Conservation (phyloP, 2,113 vertebrate genomes). For the Anolis carolinensis region DNA sequence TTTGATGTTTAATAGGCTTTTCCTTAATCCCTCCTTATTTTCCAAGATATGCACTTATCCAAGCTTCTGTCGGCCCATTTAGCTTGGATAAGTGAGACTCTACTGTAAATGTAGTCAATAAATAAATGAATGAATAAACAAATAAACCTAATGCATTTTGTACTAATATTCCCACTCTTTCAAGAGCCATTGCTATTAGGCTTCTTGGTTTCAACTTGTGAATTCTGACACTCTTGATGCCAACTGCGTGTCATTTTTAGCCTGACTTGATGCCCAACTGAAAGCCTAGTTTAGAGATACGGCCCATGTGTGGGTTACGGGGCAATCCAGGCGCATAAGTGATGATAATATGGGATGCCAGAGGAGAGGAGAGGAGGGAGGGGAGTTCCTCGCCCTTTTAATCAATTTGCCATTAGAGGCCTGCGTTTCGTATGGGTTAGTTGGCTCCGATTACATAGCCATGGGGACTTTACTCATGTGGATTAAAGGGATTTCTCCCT, state of each 20-base stretch:
- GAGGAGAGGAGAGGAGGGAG: neutral
- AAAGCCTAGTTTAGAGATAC: neutral
- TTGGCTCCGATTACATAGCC: slow-evolving; percentile 13
- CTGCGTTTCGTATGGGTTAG: slow-evolving; percentile 11
- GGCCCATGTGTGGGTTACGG: neutral
- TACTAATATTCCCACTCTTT: too few species aligned
- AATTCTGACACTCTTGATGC: neutral
- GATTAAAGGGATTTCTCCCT: slow-evolving; percentile 33
- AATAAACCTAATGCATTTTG: too few species aligned
- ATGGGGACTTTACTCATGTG: slow-evolving; percentile 25
- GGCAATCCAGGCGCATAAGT: too few species aligned
- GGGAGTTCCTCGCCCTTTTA: neutral
- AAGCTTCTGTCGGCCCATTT: too few species aligned
- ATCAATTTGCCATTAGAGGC: slow-evolving; percentile 10
- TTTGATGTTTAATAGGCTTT: too few species aligned
- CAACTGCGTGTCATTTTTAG: neutral
- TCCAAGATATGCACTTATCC: too few species aligned
- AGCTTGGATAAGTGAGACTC: too few species aligned
- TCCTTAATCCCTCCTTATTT: too few species aligned
- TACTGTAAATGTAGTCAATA: too few species aligned
- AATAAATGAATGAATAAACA: too few species aligned
- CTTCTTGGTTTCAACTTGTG: neutral
- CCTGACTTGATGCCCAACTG: neutral
- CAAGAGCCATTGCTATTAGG: too few species aligned
- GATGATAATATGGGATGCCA: neutral